Evolutionary conservation across 2,797 vertebrate genomes (phyloP), one percentile per base, ranked within the genome.

Genomic region (Tinamus major): DNA sequence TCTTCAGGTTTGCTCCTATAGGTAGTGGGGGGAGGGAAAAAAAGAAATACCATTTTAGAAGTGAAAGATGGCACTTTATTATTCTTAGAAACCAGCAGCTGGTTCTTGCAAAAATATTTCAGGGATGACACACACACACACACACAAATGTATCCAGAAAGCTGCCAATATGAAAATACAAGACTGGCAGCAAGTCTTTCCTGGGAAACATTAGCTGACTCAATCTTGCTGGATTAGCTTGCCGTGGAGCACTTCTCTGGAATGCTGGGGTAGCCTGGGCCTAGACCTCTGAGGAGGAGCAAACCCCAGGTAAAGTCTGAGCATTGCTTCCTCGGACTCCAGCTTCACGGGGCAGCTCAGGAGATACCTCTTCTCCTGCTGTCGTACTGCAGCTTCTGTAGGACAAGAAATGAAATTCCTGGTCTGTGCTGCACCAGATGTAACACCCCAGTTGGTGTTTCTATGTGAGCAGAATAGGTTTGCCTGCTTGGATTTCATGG

Each of bases 11-110:
- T 35, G 14, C 48, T 74, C 10, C 0, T 80, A 27, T 70, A 83
- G 89, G 11, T 64, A n/a, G 33, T 10, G 29, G 10, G 39, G n/a
- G 39, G 23, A 49, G 48, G 23, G 51, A 10, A 35, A 46, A 85
- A 33, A 33, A 82, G 48, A 79, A 87, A 56, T 39, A 6, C 51
- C 33, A 21, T 67, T 94, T 59, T 77, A 41, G 59, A 87, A 85
- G 17, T 39, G 41, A 83, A 79, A 42, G 61, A 29, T 71, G 87
- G 61, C 29, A 14, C 24, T 74, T 87, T 1, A 3, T 1, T 79
- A 58, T 87, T 93, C 62, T 92, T 71, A 37, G 21, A 92, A 93
- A 48, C 77, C 91, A 80, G 76, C 56, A 87, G 71, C 68, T 93
- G 88, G 11, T 89, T 93, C n/a, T 74, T 64, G 27, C 48, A 70